Evolutionary conservation across 2,797 vertebrate species (phyloP), one percentile per base, ranked within the genome.

Genomic region (Hippoglossus hippoglossus): DNA sequence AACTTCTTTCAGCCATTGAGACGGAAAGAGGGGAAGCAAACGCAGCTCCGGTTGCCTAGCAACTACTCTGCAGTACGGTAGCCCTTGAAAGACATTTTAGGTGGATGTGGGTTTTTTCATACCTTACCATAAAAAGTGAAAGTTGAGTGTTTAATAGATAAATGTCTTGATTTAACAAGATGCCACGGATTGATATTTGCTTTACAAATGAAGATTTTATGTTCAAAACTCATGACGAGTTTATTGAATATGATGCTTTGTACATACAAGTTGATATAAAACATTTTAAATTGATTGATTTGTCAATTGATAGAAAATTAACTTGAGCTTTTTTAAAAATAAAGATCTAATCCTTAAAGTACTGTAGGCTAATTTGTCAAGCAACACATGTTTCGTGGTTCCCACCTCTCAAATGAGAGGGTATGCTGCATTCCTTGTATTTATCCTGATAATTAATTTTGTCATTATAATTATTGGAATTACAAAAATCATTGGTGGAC

Each of bases 1-100:
- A 60, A 63, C 49, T 76, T 80, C 63, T 88, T 60, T 88, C 90
- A 16, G 93, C 88, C 94, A 95, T 94, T 71, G 44, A 68, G 21
- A 18, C 26, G 9, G 1, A 28, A 28, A 39, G 49, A 5, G 41
- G 6, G 9, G 22, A 25, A 22, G 5, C 12, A 34, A 56, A 77
- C 15, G 16, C 26, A 3, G 34, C 59, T 50, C 51, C 19, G 36
- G 93, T 94, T 81, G 84, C 93, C 16, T 88, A 84, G 94, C 91
- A 94, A 90, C 87, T 2, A 69, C 69, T 2, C 0, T 21, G 10
- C 31, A 28, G 41, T 84, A 90, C 81, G 74, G 90, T 22, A 46
- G 74, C 71, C 26, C 7, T 19, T 24, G 2, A 31, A 1, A 18
- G 68, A 82, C 74, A 72, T 6, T 5, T 53, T 18, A 26, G n/a